Evolutionary conservation across 2,797 vertebrate genomes (phyloP), one percentile per base, ranked within the genome.

Genomic region (Meriones psammophilus): DNA sequence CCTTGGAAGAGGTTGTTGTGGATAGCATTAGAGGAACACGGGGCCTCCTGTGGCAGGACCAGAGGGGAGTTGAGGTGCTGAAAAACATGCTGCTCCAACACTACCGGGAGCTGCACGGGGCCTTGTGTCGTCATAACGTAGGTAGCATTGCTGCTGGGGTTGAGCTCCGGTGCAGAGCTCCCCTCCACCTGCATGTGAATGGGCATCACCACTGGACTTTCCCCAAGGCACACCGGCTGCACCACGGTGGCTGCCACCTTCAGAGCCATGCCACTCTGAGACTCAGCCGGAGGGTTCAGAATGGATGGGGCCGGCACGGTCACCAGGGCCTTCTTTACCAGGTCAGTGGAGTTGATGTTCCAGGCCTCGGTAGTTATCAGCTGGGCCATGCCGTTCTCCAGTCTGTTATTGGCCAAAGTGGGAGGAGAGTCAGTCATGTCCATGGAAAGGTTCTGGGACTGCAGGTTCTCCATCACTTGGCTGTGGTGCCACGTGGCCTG

Each of bases 211-310:
- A 99, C 99, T 0, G 99, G 99, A 96, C 99, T 99, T 88, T 99
- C 99, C 64, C 99, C 99, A 46, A 99, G 98, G 97, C 99, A 99
- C 98, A 99, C 98, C 18, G 99, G 99, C 98, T 99, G 99, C 69
- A 99, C 98, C 39, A 99, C 99, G 0, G 99, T 99, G 46, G 99
- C 99, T 17, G 99, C 99, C n/a, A 99, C 99, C 97, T 99, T 99
- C 3, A 99, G 98, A 10, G 99, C 99, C 92, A 99, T 98, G 4
- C 99, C 99, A 2, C 99, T 99, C n/a, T 99, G 98, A 0, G 99
- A 97, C 36, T 99, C 99, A 0, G 99, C 95, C 2, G 99, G 98
- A 0, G 99, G 99, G 1, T 98, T 99, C 97, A 99, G 98, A 87
- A 99, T 98, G 73, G 99, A 98, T 4, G 99, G 98, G 0, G 99